Evolutionary conservation across 2,797 vertebrate genomes (phyloP), one percentile per base, ranked within the genome.

Genomic region (Saxicola maurus): DNA sequence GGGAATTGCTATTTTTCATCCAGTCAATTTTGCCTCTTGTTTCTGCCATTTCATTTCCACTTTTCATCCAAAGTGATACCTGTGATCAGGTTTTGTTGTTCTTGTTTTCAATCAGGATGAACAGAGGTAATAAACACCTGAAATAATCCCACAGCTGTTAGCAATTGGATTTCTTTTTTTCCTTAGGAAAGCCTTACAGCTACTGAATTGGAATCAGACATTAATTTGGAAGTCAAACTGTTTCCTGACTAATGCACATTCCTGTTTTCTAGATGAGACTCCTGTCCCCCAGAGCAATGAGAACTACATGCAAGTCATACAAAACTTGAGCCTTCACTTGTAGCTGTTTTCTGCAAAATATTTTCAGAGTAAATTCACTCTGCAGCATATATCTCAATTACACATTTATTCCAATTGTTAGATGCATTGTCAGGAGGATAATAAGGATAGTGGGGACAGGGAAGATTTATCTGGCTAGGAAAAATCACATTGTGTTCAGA

Each of bases 371-470:
- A 87, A 87, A 91, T 75, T 61, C 79, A 77, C 45, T 86, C 57
- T 65, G 52, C 73, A 82, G 53, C 40, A 56, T 46, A 82, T 62
- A 86, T 93, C 87, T 91, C 86, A 17, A 87, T 93, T 90, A 89
- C 74, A 61, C 83, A 69, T 92, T 94, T 94, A 91, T 92, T 93
- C 74, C 87, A 87, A 82, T 90, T 92, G 85, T 91, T 87, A 82
- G 56, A 73, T 74, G n/a, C 67, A 91, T 84, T 94, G 89, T 94
- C 85, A 79, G 73, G 53, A 92, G 74, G 73, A 92, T 86, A 93
- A 93, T 93, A 87, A 91, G 38, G 64, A 74, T 81, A 74, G 76
- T 49, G 79, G 55, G 75, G 76, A 91, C 42, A 55, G 40, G 59
- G 60, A 82, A 91, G 85, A 94, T 94, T 89, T 94, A 92, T 92